Evolutionary conservation across 1,140 invertebrate genomes (phyloP), one percentile per base, ranked within the genome.

Genomic region (Aplysia californica): DNA sequence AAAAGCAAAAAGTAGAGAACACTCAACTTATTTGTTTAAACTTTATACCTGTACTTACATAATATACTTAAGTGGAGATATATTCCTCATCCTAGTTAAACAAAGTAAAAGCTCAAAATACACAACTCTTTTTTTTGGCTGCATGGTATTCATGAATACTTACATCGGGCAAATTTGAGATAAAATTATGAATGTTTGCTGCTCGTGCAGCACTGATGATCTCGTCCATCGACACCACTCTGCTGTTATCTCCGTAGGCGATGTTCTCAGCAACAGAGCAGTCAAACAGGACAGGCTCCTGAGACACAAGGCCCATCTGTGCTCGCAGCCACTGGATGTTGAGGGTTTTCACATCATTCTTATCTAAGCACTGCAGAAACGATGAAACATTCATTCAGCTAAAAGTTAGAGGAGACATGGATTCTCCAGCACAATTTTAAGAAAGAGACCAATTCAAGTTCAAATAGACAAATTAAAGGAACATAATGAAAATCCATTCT

Each of bases 221-320:
- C 82, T 96, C 94, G 2, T 93, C 91, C 89, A 94, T 93, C 1
- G 91, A 80, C 18, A 95, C 93, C 0, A 89, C 81, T 10, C 94
- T 90, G 18, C 35, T 58, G 84, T 95, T 95, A 83, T 95, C 93
- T 35, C 96, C 96, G 86, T 97, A 97, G 0, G n/a, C n/a, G n/a
- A n/a, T n/a, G n/a, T n/a, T n/a, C n/a, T n/a, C n/a, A n/a, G n/a
- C n/a, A n/a, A n/a, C 96, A 26, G 94, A 95, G 33, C 92, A 91
- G 86, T 96, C 95, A 87, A 97, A 97, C 0, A 97, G 91, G 38
- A 95, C 93, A 2, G 96, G 96, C 86, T 97, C 96, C 90, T 95
- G 94, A 2, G 92, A 93, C 0, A 95, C 94, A 56, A 95, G 91
- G n/a, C 94, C 94, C 50, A 95, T 87, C 78, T 94, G 92, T 3